A percentile compares a stretch with the other conserved stretches of the same genome.
phyloP scores from a whole-genome alignment of 2,113 vertebrate species.

The Thymallus thymallus region DNA sequence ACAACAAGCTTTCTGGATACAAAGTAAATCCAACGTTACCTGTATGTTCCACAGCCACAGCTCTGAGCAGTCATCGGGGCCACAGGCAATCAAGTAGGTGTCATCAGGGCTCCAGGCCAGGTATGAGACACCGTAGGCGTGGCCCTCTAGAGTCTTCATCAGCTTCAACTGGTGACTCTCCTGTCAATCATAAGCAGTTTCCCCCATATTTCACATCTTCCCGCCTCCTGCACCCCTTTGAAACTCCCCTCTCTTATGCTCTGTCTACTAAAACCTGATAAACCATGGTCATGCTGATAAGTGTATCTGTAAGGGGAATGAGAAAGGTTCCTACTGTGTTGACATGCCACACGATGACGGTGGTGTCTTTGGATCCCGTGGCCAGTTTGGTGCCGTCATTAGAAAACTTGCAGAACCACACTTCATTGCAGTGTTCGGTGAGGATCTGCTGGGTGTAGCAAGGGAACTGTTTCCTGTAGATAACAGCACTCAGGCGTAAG shows the following conservation, averaged over 20 bases:
- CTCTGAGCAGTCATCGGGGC: constrained; percentile 97
- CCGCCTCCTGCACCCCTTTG: neutral
- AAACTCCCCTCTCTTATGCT: neutral
- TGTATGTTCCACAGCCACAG: constrained; percentile 98
- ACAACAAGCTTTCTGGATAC: neutral
- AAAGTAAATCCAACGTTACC: constrained; percentile 62
- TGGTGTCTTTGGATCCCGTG: constrained; percentile 96
- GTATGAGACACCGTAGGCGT: constrained; percentile 96
- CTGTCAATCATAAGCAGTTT: constrained; percentile 60
- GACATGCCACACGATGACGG: constrained; percentile 96
- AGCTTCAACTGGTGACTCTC: constrained; percentile 92
- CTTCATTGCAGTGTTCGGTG: constrained; percentile 97
- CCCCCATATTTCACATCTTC: neutral
- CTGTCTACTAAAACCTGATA: neutral
- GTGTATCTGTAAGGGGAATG: neutral
- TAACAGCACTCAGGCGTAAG: constrained; percentile 12
- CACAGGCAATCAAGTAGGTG: constrained; percentile 92
- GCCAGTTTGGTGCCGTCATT: constrained; percentile 97
- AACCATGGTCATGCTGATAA: neutral
- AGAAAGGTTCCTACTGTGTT: constrained; percentile 80
- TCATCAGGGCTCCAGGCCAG: constrained; percentile 97
- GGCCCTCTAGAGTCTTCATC: constrained; percentile 94
- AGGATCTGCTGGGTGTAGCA: constrained; percentile 97
- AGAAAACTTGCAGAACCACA: constrained; percentile 99
- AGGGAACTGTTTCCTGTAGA: constrained; percentile 91